Conservation (phyloP, 2,113 vertebrate species). For the Sinocyclocheilus grahami region DNA sequence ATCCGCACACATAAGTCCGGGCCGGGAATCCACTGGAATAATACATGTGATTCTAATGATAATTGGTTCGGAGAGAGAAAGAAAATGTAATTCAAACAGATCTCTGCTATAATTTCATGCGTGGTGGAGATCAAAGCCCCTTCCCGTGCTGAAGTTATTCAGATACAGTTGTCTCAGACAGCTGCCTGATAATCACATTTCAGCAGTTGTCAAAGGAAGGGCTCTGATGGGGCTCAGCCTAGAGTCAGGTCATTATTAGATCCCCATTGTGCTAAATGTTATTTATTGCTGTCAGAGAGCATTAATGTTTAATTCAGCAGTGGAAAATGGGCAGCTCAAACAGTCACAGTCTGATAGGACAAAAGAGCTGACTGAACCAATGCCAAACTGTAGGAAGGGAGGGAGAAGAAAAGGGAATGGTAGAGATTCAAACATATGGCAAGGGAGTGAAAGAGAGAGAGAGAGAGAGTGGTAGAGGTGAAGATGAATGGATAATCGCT, state of each 20-base stretch:
- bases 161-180: constrained; percentile 93
- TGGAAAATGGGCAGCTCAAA: constrained; percentile 83
- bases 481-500: constrained; percentile 60
- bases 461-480: constrained; percentile 66
- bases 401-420: constrained; percentile 18
- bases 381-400: constrained; percentile 39
- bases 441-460: not conserved
- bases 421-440: constrained; percentile 38
- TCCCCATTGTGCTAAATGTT: constrained; percentile 97
- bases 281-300: constrained; percentile 97
- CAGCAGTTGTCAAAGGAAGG: constrained; percentile 91
- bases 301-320: constrained; percentile 89
- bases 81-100: constrained; percentile 61
- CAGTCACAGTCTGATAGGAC: constrained; percentile 80
- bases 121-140: constrained; percentile 85
- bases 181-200: constrained; percentile 94
- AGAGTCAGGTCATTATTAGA: constrained; percentile 92
- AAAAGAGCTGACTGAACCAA: constrained; percentile 81
- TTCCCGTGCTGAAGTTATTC: constrained; percentile 82
- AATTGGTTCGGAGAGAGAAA: constrained; percentile 64
- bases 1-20: constrained; percentile 7
- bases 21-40: constrained; percentile 42
- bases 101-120: constrained; percentile 60
- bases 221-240: constrained; percentile 85
- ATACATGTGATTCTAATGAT: constrained; percentile 62